Base-by-base conservation (phyloP, 2,888 invertebrate genomes). In the Trisateles emortualis region DNA sequence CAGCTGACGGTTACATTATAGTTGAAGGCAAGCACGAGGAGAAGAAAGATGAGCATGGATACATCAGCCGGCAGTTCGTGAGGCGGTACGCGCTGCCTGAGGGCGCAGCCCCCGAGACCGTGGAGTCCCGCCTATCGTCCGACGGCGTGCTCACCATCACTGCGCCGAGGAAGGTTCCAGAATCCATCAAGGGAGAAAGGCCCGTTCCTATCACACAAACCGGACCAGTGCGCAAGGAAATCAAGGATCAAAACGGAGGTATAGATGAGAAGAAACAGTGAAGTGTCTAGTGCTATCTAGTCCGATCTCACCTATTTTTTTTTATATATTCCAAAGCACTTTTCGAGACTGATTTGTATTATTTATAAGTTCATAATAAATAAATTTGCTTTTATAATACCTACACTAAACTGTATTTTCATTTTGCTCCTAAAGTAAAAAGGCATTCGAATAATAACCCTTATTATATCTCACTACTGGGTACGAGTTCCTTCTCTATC, bases 1-100 rank as follows among this genome's bases (percentile, higher is more conserved):
- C 95, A 0, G 93, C 94, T 0, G 96, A 96, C 46, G 94, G 95
- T 48, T 93, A 86, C 45, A 92, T 97, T n/a, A 92, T 96, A 2
- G 93, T 96, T 16, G 95, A 96, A 79, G 96, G 95, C 0, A 96
- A 95, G 75, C 96, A 97, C 70, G 95, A 96, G 67, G 96, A 96
- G 76, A 95, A 95, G 70, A 93, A 94, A 57, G 96, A 96, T 64
- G 94, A 95, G 19, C 95, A 96, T 70, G 96, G 96, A 0, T 95
- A 89, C 64, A 94, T 96, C 59, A 95, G 96, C 3, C 92, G 96
- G 19, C 95, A 96, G 67, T 96, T 97, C 69, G 93, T 95, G 30
- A 93, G 97, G 29, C 94, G 95, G 59, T 97, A 96, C 76, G 86
- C 94, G 13, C 79, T 97, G 47, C 97, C 97, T 0, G 93, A 95